These are phyloP conservation scores for Xiphorhynchus erythropygius DNA, from an alignment of 2,797 vertebrate species.

Conservation along the genomic window DNA sequence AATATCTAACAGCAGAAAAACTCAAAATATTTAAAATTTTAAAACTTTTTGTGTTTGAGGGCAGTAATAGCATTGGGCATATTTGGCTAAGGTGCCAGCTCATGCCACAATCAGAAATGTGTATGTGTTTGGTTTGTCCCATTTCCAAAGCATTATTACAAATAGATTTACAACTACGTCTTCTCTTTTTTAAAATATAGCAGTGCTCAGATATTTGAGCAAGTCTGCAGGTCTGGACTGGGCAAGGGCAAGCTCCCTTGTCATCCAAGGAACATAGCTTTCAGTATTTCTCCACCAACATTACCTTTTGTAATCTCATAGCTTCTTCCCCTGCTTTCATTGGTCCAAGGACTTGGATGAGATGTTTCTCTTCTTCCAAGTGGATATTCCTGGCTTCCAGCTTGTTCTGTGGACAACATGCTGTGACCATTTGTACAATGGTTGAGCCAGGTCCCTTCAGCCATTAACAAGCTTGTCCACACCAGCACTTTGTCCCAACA, in stretches of 20 bases:
- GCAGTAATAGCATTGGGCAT: neutral
- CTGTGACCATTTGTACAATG: neutral
- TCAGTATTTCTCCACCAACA: neutral
- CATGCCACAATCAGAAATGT: neutral
- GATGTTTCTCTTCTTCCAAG: neutral
- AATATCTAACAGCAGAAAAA: neutral
- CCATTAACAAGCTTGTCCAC: neutral
- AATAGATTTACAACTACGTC: neutral
- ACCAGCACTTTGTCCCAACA: neutral
- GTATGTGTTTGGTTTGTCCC: neutral
- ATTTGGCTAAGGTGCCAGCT: neutral
- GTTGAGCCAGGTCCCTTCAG: neutral
- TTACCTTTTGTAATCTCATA: neutral
- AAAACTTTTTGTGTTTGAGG: neutral
- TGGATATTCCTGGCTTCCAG: neutral
- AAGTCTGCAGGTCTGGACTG: neutral
- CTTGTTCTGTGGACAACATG: constrained; percentile 17
- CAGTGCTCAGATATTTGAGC: neutral
- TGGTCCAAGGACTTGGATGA: neutral
- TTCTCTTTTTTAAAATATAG: neutral
- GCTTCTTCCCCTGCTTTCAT: constrained; percentile 1
- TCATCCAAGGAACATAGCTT: neutral
- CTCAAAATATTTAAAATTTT: neutral
- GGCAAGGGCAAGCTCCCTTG: neutral
- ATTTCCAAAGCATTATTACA: neutral